Evolutionary conservation across 2,797 vertebrate species (phyloP).

Genomic region (Peromyscus nudipes): DNA sequence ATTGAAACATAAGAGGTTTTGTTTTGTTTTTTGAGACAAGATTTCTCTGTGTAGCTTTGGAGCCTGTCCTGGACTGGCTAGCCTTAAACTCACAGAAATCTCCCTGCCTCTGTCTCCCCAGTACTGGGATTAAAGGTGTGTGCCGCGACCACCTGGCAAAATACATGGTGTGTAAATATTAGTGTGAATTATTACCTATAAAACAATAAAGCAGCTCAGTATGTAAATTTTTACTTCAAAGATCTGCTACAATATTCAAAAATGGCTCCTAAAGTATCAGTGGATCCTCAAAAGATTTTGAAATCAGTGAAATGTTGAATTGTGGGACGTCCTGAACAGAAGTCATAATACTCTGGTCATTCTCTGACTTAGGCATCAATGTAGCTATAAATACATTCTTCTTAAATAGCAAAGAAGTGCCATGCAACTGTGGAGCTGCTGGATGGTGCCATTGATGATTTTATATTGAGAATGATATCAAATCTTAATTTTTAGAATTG

Average conservation of each 20-base stretch:
- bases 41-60: too few species aligned
- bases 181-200: not conserved
- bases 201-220: not conserved
- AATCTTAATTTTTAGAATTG: not conserved
- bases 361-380: too few species aligned
- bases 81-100: too few species aligned
- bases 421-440: not conserved
- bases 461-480: not conserved
- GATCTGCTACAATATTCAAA: not conserved
- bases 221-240: conserved; percentile 23
- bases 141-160: too few species aligned
- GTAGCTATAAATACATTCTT: too few species aligned
- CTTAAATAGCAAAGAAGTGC: not conserved
- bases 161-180: not conserved
- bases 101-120: too few species aligned
- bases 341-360: not conserved
- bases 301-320: not conserved
- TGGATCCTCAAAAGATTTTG: not conserved
- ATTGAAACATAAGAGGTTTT: not conserved
- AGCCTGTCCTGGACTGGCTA: too few species aligned
- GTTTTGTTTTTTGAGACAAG: too few species aligned
- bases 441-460: not conserved
- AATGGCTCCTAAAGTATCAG: not conserved
- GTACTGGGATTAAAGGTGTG: too few species aligned
- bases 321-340: not conserved